Evolutionary conservation across 2,888 invertebrate genomes (phyloP), one percentile per base, ranked within the genome.

Genomic region (Epistrophe grossulariae): DNA sequence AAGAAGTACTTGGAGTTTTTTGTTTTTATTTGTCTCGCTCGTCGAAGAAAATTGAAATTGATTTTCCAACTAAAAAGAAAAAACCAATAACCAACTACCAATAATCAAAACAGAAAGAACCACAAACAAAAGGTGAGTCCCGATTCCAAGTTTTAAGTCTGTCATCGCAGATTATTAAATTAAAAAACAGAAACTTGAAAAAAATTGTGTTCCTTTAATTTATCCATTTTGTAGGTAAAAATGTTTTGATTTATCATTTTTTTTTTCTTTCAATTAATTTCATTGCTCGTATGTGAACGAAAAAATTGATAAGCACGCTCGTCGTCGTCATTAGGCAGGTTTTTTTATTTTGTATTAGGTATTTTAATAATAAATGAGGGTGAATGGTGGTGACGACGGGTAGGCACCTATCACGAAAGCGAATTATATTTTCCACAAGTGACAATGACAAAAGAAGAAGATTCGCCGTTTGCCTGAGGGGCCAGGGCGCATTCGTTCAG

Each of bases 41-140:
- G 66, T 71, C 45, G 35, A 48, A 77, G 60, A 72, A 74, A 60
- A 60, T 62, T 55, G 45, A 17, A 72, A 87, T 87, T 79, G 78
- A 83, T 72, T 83, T 79, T 72, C 40, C 60, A 59, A 60, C 2
- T n/a, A 19, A 38, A 31, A 52, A 31, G 11, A 35, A 52, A 52
- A 38, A 38, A 55, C 40, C 19, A 28, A 40, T 35, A 40, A 19
- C 70, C 50, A 66, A 50, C 82, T 31, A 74, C 45, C 59, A 72
- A 74, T 72, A 57, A 83, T 52, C 83, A 79, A 87, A 87, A 87
- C 87, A 74, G 79, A 83, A 87, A 59, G 71, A 83, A 79, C 83
- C 87, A 79, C 87, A 74, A 83, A 76, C n/a, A 64, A 83, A 76
- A 87, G 79, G 87, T 79, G 62, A 83, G 83, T 87, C 31, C 8